Percentiles rank a stretch among this genome's conserved stretches.
Evolutionary conservation across 2,113 vertebrate species (phyloP).

Genomic region (Saimiri boliviensis): DNA sequence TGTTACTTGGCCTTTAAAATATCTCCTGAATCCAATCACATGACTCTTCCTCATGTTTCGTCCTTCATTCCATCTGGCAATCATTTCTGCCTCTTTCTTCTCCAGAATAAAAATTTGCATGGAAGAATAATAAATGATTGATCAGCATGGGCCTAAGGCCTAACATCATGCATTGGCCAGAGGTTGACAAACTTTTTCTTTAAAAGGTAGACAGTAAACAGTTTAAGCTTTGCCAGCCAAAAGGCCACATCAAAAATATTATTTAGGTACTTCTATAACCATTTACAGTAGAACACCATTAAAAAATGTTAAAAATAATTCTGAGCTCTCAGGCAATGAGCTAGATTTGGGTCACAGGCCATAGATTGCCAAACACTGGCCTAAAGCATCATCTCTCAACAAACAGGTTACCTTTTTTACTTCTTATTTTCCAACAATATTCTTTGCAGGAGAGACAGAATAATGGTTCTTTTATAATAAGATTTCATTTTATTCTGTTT

Average conservation of each 20-base stretch:
- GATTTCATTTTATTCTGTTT: not conserved
- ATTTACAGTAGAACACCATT: not conserved
- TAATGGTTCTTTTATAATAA: not conserved
- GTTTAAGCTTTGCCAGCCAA: not conserved
- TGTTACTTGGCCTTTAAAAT: not conserved
- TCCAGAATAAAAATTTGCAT: not conserved
- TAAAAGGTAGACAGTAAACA: not conserved
- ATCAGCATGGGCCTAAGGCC: not conserved
- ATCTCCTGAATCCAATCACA: not conserved
- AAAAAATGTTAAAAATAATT: not conserved
- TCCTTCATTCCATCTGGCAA: not conserved
- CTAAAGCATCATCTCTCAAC: not conserved
- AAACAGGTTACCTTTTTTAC: not conserved
- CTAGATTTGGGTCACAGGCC: not conserved
- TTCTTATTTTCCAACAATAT: not conserved
- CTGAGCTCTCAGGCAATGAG: not conserved
- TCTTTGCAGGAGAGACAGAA: not conserved
- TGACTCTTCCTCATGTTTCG: not conserved
- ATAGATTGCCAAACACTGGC: not conserved
- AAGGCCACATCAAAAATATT: not conserved
- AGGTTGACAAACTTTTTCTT: not conserved
- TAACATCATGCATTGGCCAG: not conserved
- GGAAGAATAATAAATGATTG: constrained; percentile 15
- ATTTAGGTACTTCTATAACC: not conserved
- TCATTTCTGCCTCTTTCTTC: not conserved